Evolutionary conservation across 1,140 invertebrate species (phyloP).

Genomic region (Drosophila hydei): DNA sequence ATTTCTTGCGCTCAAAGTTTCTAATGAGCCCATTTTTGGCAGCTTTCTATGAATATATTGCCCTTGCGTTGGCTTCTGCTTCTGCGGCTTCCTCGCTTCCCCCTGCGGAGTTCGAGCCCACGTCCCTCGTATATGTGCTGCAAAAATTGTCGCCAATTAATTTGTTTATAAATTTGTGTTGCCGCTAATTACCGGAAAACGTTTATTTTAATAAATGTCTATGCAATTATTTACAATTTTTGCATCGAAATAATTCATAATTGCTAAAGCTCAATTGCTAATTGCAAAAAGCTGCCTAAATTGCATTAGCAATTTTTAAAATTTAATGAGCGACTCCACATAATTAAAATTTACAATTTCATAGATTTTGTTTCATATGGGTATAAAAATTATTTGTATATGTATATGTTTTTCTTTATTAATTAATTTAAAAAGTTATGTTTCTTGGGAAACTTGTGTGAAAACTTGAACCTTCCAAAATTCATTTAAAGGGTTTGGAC

Average conservation of each 20-base stretch:
- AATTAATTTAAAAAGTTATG: too few relatives aligned
- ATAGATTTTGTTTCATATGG: not conserved
- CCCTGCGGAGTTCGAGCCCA: not conserved
- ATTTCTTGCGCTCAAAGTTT: constrained; percentile 28
- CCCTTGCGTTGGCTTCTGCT: not conserved
- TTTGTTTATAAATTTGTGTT: constrained; percentile 11
- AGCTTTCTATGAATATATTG: constrained; percentile 14
- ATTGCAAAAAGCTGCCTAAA: constrained; percentile 18
- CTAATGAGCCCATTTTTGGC: constrained; percentile 37
- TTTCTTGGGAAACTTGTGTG: too few relatives aligned
- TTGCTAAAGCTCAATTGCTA: constrained; percentile 14
- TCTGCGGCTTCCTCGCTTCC: not conserved
- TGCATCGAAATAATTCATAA: not conserved
- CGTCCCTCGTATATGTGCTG: not conserved
- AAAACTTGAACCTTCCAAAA: too few relatives aligned
- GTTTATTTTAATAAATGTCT: not conserved
- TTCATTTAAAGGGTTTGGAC: too few relatives aligned
- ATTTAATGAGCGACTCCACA: not conserved
- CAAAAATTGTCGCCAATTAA: constrained; percentile 30
- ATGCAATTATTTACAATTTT: constrained; percentile 2
- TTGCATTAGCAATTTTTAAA: constrained; percentile 8
- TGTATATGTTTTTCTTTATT: too few relatives aligned
- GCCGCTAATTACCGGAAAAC: not conserved
- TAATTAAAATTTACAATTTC: constrained; percentile 21
- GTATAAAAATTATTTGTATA: too few relatives aligned